Conservation (phyloP, 2,888 invertebrate species). For the Dascillus cervinus region DNA sequence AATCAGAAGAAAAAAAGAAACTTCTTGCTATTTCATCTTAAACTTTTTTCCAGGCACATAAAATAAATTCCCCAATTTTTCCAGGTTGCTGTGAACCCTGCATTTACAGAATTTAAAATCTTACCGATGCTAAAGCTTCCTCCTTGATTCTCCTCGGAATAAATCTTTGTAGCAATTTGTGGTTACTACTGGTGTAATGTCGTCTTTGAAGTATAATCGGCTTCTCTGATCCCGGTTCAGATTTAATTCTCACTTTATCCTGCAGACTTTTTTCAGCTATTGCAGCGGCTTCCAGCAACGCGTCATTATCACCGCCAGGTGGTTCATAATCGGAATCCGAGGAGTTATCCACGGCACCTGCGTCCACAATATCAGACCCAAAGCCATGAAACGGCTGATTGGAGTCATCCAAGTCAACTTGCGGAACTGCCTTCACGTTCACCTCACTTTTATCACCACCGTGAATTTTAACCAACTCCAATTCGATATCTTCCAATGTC, state of each 20-base stretch:
- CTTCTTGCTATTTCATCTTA: no score
- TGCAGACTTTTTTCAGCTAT: conserved; percentile 26
- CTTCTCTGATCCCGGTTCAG: conserved; percentile 27
- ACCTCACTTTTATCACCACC: conserved; percentile 21
- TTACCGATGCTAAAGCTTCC: conserved; percentile 25
- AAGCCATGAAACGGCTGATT: conserved; percentile 20
- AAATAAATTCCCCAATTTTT: no score
- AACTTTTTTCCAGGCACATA: no score
- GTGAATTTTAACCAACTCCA: conserved; percentile 37
- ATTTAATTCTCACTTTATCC: conserved; percentile 21
- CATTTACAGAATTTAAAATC: conserved; percentile 10
- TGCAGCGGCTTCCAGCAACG: conserved; percentile 25
- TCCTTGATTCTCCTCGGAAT: conserved; percentile 25
- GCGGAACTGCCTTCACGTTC: conserved; percentile 6
- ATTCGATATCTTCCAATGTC: conserved; percentile 38
- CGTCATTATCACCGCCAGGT: conserved; percentile 20
- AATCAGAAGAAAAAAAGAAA: no score
- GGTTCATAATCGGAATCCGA: conserved; percentile 37
- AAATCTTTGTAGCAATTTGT: conserved; percentile 10
- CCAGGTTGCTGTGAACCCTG: no score
- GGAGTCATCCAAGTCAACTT: conserved; percentile 13
- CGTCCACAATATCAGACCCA: conserved; percentile 28
- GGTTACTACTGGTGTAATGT: conserved; percentile 9
- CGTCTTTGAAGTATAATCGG: conserved; percentile 34
- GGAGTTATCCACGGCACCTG: conserved; percentile 33